Conservation (phyloP, 2,797 vertebrate species). For the Protosalanx chinensis region DNA sequence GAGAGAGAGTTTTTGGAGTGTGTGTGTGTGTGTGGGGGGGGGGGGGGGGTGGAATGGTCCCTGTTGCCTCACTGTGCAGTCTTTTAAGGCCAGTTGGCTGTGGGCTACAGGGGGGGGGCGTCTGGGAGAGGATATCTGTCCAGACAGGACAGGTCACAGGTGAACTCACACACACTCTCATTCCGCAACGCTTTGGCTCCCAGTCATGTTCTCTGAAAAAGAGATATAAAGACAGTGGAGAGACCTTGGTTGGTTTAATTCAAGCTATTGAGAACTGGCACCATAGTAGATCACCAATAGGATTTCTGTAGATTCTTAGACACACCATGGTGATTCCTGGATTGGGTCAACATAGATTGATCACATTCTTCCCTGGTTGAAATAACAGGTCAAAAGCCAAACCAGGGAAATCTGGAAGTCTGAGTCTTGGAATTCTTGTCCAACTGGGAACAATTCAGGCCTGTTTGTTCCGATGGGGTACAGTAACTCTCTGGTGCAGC, state of each 20-base stretch:
- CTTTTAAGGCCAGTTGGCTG: not conserved
- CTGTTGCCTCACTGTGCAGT: not conserved
- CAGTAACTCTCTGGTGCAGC: not conserved
- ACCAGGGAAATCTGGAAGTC: not conserved
- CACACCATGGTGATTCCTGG: too few species aligned
- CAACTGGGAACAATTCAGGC: not conserved
- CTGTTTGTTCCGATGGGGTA: not conserved
- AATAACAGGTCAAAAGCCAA: not conserved
- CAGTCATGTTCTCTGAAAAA: too few species aligned
- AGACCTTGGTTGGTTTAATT: too few species aligned
- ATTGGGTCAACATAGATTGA: too few species aligned
- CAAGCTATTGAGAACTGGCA: too few species aligned
- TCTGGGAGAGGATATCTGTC: not conserved
- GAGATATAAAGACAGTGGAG: too few species aligned
- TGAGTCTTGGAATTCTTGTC: not conserved
- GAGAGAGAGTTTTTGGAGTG: slow-evolving; percentile 4
- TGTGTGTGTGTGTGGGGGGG: too few species aligned
- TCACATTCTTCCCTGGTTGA: too few species aligned
- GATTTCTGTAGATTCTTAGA: too few species aligned
- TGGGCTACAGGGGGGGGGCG: too few species aligned
- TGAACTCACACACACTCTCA: not conserved
- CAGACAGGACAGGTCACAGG: not conserved
- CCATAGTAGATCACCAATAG: too few species aligned
- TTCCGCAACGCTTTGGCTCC: not conserved
- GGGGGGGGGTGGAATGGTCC: not conserved